Conservation (phyloP, 2,888 invertebrate species). For the Drosophila emarginata region DNA sequence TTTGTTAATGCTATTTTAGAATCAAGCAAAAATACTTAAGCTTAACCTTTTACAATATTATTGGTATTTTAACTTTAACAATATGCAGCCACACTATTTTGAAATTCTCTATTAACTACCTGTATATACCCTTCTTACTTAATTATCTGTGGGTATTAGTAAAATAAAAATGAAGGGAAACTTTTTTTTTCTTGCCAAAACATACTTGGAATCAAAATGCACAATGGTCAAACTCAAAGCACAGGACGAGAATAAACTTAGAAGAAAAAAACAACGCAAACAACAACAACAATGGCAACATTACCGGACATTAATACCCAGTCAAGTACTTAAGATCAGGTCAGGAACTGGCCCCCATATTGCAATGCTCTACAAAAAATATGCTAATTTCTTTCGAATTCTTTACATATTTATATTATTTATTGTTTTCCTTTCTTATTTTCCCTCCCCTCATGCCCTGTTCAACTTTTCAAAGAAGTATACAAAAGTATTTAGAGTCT, state of each 20-base stretch:
- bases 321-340: constrained; percentile 63
- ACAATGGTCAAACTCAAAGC: constrained; percentile 33
- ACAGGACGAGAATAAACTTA: constrained; percentile 22
- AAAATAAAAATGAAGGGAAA: background rate
- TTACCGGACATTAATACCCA: constrained; percentile 62
- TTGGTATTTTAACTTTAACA: background rate
- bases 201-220: constrained; percentile 48
- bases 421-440: constrained; percentile 59
- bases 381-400: constrained; percentile 67
- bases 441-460: constrained; percentile 15
- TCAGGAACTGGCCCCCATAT: constrained; percentile 18
- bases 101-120: too few relatives aligned
- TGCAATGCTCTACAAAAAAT: constrained; percentile 48
- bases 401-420: constrained; percentile 73
- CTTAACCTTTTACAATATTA: background rate
- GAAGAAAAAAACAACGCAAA: constrained; percentile 1
- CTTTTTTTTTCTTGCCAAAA: constrained; percentile 7
- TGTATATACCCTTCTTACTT: background rate
- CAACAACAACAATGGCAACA: constrained; percentile 45
- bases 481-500: constrained; percentile 63
- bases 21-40: too few relatives aligned
- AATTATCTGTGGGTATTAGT: constrained; percentile 24
- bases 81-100: background rate
- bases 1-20: too few relatives aligned
- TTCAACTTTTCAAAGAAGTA: constrained; percentile 42